A percentile compares a stretch with the other conserved stretches of the same genome.
These are phyloP conservation scores for Dermatemys mawii DNA, from an alignment of 2,113 vertebrate species.

Conservation along the genomic window DNA sequence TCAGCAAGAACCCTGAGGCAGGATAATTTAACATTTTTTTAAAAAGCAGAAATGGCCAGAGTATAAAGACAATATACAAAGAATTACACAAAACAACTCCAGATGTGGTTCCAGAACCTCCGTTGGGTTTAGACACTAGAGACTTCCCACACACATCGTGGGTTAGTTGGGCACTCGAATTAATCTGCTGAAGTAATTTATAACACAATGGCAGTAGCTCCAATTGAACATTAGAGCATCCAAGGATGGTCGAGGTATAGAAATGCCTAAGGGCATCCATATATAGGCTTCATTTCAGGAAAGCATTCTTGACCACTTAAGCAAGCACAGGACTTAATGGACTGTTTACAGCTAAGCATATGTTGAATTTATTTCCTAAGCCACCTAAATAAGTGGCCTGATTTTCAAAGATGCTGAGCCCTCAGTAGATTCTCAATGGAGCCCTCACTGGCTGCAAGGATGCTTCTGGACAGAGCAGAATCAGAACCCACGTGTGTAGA, in stretches of 20 bases:
- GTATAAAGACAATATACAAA: not conserved
- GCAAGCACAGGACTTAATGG: not conserved
- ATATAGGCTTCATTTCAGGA: not conserved
- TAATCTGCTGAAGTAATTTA: not conserved
- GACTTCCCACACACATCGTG: not conserved
- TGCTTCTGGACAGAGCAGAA: not conserved
- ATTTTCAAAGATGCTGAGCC: not conserved
- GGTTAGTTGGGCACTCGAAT: not conserved
- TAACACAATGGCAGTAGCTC: not conserved
- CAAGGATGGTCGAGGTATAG: not conserved
- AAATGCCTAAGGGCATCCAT: not conserved
- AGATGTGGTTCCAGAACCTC: not conserved
- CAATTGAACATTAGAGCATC: not conserved
- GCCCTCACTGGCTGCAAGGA: not conserved
- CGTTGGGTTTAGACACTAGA: not conserved
- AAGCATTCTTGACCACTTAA: not conserved
- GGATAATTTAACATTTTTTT: not conserved
- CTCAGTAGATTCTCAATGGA: not conserved
- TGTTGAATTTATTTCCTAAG: not conserved
- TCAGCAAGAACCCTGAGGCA: not conserved
- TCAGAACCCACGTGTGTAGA: not conserved
- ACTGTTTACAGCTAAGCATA: not conserved
- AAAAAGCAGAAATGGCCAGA: not conserved
- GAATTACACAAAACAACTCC: not conserved
- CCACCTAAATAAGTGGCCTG: not conserved